Evolutionary conservation across 2,888 invertebrate genomes (phyloP).

Genomic region (Schizotus pectinicornis): DNA sequence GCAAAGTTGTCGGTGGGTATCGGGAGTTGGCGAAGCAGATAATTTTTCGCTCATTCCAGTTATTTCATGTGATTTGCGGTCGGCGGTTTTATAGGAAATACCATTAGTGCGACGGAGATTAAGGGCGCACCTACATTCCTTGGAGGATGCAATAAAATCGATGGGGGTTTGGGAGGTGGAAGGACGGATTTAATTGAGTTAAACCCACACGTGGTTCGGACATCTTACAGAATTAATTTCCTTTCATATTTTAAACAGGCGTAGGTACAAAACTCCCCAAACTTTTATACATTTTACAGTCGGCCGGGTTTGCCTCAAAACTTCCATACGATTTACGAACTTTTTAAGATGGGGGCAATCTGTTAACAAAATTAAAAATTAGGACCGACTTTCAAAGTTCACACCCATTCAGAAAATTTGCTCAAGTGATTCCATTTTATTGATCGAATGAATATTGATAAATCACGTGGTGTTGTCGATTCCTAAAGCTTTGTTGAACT

Average conservation of each 20-base stretch:
- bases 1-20: too few species aligned
- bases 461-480: conserved; percentile 33
- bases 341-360: conserved; percentile 31
- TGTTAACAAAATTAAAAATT: conserved; percentile 39
- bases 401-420: conserved; percentile 27
- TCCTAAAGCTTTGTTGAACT: conserved; percentile 19
- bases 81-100: too few species aligned
- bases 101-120: too few species aligned
- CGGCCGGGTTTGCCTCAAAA: conserved; percentile 28
- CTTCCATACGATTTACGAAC: conserved; percentile 34
- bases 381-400: conserved; percentile 28
- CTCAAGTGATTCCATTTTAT: conserved; percentile 31
- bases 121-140: too few species aligned
- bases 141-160: too few species aligned
- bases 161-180: neutral
- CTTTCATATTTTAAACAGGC: conserved; percentile 43
- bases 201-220: conserved; percentile 38
- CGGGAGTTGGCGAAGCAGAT: too few species aligned
- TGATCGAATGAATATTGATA: conserved; percentile 40
- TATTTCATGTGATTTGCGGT: too few species aligned
- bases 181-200: conserved; percentile 6
- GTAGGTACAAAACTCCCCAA: conserved; percentile 37
- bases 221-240: conserved; percentile 40
- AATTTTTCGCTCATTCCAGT: too few species aligned
- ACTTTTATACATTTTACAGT: conserved; percentile 36